Percentiles rank a stretch among this genome's conserved stretches.
phyloP scores from a whole-genome alignment of 2,113 vertebrate genomes.

The Vulpes vulpes region DNA sequence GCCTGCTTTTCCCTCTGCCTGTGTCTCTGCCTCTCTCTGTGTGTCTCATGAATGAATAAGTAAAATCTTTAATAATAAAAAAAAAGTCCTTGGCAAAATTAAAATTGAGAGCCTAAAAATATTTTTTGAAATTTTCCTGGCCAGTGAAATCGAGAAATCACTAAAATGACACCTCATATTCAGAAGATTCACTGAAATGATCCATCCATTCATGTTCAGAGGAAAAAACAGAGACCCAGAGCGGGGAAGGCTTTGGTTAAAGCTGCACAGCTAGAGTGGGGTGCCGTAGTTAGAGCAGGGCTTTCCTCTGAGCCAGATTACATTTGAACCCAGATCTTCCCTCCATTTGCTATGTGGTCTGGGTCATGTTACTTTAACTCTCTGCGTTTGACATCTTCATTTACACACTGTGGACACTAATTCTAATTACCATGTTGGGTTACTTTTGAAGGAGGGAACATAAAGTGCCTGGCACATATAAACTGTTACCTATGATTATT shows the following conservation, averaged over 20 bases:
- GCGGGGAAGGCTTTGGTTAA: neutral
- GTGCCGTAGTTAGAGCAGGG: neutral
- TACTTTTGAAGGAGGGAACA: neutral
- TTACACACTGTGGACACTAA: neutral
- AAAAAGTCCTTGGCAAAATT: neutral
- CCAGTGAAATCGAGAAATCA: slow-evolving; percentile 18
- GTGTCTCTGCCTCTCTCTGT: no score
- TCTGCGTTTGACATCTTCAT: neutral
- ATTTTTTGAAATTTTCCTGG: neutral
- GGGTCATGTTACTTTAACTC: neutral
- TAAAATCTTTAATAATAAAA: no score
- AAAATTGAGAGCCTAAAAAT: slow-evolving; percentile 31
- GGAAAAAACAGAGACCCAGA: neutral
- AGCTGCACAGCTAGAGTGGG: neutral
- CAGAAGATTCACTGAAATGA: neutral
- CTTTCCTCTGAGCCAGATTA: neutral
- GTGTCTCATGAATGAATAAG: no score
- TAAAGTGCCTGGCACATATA: neutral
- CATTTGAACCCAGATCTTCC: neutral
- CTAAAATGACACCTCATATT: neutral
- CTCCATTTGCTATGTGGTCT: neutral
- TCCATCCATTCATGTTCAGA: neutral
- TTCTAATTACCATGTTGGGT: neutral
- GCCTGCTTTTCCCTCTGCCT: no score
- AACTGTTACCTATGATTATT: neutral